phyloP scores from a whole-genome alignment of 2,888 invertebrate genomes.

The Heteromurus nitidus region DNA sequence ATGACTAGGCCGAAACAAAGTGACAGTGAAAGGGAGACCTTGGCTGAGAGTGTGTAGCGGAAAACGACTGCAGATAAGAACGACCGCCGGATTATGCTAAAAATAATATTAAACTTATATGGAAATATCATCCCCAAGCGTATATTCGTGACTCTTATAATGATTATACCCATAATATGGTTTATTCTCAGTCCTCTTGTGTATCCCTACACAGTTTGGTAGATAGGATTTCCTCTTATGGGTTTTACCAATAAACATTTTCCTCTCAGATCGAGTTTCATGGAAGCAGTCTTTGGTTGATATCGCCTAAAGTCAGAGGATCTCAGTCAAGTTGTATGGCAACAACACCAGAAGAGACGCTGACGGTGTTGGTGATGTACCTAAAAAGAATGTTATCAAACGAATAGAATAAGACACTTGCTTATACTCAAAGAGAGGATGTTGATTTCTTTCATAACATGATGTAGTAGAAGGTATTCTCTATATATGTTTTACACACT shows the following conservation, averaged over 20 bases:
- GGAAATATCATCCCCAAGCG: neutral
- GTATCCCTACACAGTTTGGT: constrained; percentile 1
- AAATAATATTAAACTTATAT: constrained; percentile 20
- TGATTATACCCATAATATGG: neutral
- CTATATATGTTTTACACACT: too few species aligned
- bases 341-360: constrained; percentile 24
- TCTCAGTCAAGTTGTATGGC: constrained; percentile 20
- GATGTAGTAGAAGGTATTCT: too few species aligned
- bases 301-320: constrained; percentile 39
- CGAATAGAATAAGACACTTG: constrained; percentile 37
- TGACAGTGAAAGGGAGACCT: constrained; percentile 55
- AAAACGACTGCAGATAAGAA: constrained; percentile 45
- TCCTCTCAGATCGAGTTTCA: constrained; percentile 55
- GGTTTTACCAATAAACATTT: constrained; percentile 50
- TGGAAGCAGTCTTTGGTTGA: constrained; percentile 48
- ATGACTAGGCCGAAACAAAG: neutral
- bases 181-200: neutral
- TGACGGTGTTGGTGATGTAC: constrained; percentile 43
- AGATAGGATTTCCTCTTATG: constrained; percentile 60
- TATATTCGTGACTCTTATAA: constrained; percentile 4
- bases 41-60: constrained; percentile 57
- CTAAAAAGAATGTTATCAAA: constrained; percentile 51
- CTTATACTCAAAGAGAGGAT: constrained; percentile 33
- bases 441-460: constrained; percentile 55
- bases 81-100: constrained; percentile 29